These are phyloP conservation scores for Diadegma fenestrale DNA, from an alignment of 2,888 invertebrate species.

Conservation along the genomic window DNA sequence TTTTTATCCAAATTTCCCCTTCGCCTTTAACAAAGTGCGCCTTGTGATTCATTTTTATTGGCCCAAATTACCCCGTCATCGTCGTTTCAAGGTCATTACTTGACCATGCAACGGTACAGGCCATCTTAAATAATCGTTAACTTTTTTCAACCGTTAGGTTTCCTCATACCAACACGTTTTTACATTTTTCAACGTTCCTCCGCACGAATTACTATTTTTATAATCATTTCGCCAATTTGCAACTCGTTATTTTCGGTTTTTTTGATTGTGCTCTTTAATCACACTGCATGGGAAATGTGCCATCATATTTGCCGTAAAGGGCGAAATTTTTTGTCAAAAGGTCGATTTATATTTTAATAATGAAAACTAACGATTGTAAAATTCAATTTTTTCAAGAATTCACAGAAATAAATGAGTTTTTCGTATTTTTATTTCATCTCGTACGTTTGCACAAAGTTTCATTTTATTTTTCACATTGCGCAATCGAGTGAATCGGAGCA, in stretches of 20 bases:
- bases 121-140: slow-evolving; percentile 7
- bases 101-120: slow-evolving; percentile 12
- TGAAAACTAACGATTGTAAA: not conserved
- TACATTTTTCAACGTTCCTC: not conserved
- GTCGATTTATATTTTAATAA: not conserved
- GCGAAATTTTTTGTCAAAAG: not conserved
- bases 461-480: not conserved
- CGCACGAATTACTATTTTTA: not conserved
- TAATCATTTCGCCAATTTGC: not conserved
- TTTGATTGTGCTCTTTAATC: not conserved
- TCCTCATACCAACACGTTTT: not conserved
- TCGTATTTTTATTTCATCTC: not conserved
- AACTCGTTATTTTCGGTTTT: not conserved
- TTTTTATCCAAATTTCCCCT: not conserved
- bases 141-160: not conserved
- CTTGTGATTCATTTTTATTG: not conserved
- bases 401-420: not conserved
- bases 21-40: not conserved
- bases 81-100: slow-evolving; percentile 6
- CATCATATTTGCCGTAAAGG: not conserved
- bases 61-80: not conserved
- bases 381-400: not conserved
- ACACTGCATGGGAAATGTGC: not conserved
- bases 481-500: not conserved
- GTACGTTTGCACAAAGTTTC: not conserved